Evolutionary conservation across 1,140 invertebrate species (phyloP).

Genomic region (Drosophila sp.): DNA sequence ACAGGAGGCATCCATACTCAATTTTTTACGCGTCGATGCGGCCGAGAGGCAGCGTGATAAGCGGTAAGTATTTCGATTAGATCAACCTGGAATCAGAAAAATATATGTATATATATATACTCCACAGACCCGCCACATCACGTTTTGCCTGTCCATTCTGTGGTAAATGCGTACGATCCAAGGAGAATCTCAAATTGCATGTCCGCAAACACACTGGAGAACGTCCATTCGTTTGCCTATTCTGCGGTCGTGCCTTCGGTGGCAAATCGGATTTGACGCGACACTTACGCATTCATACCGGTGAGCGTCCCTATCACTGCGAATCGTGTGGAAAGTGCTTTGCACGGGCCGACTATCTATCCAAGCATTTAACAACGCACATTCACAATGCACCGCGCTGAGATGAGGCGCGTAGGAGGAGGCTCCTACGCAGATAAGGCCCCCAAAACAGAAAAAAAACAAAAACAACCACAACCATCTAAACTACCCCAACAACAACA

Average conservation of each 20-base stretch:
- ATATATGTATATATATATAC: background rate
- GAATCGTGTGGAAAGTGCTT: conserved; percentile 96
- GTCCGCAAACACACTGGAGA: conserved; percentile 95
- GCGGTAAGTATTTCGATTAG: conserved; percentile 53
- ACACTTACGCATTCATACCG: conserved; percentile 93
- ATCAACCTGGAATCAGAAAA: background rate
- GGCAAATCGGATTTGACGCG: conserved; percentile 93
- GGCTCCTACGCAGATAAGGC: conserved; percentile 83
- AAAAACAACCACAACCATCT: background rate
- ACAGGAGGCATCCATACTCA: conserved; percentile 86
- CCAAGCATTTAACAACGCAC: conserved; percentile 94
- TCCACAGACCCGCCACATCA: conserved; percentile 70
- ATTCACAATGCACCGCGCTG: conserved; percentile 88
- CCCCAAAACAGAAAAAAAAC: conserved; percentile 16
- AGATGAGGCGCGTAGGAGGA: conserved; percentile 83
- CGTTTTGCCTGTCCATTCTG: conserved; percentile 94
- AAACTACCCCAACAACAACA: background rate
- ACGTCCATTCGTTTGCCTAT: conserved; percentile 93
- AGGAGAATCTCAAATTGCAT: conserved; percentile 94
- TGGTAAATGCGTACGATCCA: conserved; percentile 93
- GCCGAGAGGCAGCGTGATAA: conserved; percentile 88
- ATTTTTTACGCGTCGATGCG: conserved; percentile 86
- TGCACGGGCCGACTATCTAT: conserved; percentile 94
- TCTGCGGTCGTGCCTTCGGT: conserved; percentile 93
- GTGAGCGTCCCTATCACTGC: conserved; percentile 92